These are phyloP conservation scores for Drosophila tropicalis DNA, from an alignment of 1,140 invertebrate species.

Conservation along the genomic window DNA sequence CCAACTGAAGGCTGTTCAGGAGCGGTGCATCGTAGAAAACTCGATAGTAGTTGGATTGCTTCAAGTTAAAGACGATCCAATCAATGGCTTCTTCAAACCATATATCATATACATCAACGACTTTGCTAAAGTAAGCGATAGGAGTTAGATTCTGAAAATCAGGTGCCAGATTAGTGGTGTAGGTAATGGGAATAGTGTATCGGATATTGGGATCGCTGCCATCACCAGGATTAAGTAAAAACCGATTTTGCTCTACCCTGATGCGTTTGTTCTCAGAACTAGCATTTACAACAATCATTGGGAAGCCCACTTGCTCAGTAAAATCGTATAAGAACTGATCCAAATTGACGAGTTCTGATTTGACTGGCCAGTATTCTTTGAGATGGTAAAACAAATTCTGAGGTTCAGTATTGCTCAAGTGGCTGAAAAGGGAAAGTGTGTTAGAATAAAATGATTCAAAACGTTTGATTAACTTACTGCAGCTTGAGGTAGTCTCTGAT, in stretches of 20 bases:
- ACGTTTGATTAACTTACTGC: slow-evolving; percentile 82
- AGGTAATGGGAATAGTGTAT: slow-evolving; percentile 88
- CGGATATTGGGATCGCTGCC: slow-evolving; percentile 54
- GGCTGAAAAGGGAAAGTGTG: slow-evolving; percentile 16
- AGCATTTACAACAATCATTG: slow-evolving; percentile 87
- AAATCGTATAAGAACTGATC: slow-evolving; percentile 87
- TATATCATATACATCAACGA: slow-evolving; percentile 66
- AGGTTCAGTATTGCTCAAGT: slow-evolving; percentile 48
- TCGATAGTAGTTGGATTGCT: slow-evolving; percentile 86
- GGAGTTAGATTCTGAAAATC: slow-evolving; percentile 85
- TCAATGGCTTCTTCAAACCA: slow-evolving; percentile 56
- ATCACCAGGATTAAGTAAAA: slow-evolving; percentile 83
- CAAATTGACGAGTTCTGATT: slow-evolving; percentile 34
- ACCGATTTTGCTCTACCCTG: slow-evolving; percentile 83
- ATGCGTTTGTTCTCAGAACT: background rate
- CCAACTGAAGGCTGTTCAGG: slow-evolving; percentile 83
- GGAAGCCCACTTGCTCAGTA: slow-evolving; percentile 95
- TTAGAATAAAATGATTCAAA: background rate
- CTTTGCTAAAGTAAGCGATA: slow-evolving; percentile 79
- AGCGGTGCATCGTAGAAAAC: slow-evolving; percentile 86
- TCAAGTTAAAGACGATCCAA: slow-evolving; percentile 84
- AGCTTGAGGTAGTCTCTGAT: slow-evolving; percentile 85
- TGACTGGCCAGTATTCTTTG: slow-evolving; percentile 41
- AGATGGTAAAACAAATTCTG: slow-evolving; percentile 50
- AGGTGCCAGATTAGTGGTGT: slow-evolving; percentile 83